These are phyloP conservation scores for Microtus oregoni DNA, from an alignment of 2,113 vertebrate species.

Conservation along the genomic window DNA sequence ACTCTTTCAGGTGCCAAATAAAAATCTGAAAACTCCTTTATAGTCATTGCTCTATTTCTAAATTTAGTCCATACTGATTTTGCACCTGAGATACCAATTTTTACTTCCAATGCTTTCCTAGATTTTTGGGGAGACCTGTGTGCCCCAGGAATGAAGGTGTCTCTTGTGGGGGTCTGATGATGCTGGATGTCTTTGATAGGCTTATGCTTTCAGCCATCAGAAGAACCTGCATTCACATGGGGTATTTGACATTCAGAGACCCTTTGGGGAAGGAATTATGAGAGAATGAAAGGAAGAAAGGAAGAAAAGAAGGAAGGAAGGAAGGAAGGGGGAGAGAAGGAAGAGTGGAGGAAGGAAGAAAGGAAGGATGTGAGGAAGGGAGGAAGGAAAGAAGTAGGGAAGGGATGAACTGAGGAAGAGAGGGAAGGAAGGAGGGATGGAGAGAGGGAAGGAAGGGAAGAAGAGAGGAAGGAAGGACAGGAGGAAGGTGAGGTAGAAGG, in stretches of 20 bases:
- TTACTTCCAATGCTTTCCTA: not conserved
- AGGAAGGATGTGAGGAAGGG: not conserved
- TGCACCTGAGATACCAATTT: not conserved
- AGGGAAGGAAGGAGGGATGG: fast-evolving
- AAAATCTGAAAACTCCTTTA: not conserved
- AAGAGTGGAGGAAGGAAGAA: not conserved
- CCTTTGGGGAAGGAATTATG: not conserved
- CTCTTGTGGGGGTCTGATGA: not conserved
- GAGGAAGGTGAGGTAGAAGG: no score
- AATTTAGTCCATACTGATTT: not conserved
- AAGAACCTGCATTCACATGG: not conserved
- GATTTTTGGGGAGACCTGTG: not conserved
- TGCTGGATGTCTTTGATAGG: not conserved
- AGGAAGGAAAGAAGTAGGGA: not conserved
- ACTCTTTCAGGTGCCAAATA: not conserved
- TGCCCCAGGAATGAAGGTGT: not conserved
- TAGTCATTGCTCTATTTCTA: not conserved
- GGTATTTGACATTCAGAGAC: not conserved
- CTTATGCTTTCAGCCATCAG: not conserved
- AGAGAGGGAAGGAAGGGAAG: not conserved
- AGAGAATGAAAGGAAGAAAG: not conserved
- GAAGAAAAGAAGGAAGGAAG: fast-evolving
- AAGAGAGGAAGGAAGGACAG: no score
- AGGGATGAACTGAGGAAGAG: fast-evolving
- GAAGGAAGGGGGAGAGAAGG: not conserved